phyloP scores from a whole-genome alignment of 2,888 invertebrate species.

The Baronia brevicornis region DNA sequence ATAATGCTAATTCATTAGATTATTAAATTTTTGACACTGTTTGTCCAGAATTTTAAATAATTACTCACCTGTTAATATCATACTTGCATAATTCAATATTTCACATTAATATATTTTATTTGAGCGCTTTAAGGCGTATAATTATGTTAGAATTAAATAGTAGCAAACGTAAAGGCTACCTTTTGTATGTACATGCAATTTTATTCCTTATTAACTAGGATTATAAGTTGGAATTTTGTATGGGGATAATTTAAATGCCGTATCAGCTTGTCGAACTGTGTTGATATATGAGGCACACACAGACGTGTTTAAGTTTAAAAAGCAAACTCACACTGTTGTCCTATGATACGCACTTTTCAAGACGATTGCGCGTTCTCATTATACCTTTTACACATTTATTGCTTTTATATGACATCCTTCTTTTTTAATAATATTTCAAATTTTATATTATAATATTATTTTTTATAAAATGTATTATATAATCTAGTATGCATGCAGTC shows the following conservation, averaged over 20 bases:
- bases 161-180: conserved; percentile 12
- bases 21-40: no score
- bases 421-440: no score
- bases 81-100: no score
- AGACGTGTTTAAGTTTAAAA: conserved; percentile 17
- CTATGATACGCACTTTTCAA: conserved; percentile 34
- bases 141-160: conserved; percentile 15
- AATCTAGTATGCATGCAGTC: no score
- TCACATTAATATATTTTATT: conserved; percentile 11
- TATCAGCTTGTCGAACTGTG: conserved; percentile 16
- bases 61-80: no score
- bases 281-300: conserved; percentile 12
- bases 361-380: conserved; percentile 25
- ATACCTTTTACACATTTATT: conserved; percentile 10
- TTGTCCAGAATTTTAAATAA: no score
- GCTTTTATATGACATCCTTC: conserved; percentile 7
- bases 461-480: no score
- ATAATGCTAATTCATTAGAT: no score
- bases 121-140: conserved; percentile 10
- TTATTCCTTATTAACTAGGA: background rate
- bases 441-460: no score
- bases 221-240: conserved; percentile 6
- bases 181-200: conserved; percentile 4
- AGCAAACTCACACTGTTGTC: conserved; percentile 22
- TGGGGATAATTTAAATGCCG: conserved; percentile 6